Base-by-base conservation (phyloP, 2,797 vertebrate species). In the Novumbra hubbsi region DNA sequence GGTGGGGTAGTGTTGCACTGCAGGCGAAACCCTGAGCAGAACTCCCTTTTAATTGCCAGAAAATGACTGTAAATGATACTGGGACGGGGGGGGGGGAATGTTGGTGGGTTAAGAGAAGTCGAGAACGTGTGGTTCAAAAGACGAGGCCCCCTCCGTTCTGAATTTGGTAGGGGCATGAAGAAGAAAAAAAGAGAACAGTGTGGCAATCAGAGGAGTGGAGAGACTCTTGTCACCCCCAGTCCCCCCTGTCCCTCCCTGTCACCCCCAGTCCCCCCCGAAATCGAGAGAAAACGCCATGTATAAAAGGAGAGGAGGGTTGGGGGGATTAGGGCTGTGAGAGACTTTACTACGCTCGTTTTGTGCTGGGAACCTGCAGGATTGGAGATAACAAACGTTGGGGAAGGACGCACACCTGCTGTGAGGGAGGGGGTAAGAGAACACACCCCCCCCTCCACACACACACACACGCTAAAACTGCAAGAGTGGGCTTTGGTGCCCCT, bases 21-120 rank as follows among this genome's bases (percentile, higher is more conserved):
- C 90, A 73, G 91, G 92, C 91, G 68, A 90, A 86, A 88, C 91
- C 90, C 91, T 90, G 88, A 91, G 92, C 90, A 86, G 85, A 79
- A 83, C 88, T 91, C 87, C 87, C 90, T 90, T 92, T 94, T 94
- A 93, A 94, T 93, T 93, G 89, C 89, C 89, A 92, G 89, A 92
- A 93, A 92, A 92, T 92, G 85, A 90, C 83, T 89, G 90, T 92
- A 91, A 93, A 91, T 90, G 84, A 92, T 89, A 91, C 84, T 78
- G 86, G 87, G 21, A 49, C 12, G 2, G 71, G 62, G 55, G 57
- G 21, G n/a, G n/a, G n/a, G n/a, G n/a, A n/a, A n/a, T n/a, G n/a
- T 38, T 38, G 34, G 34, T 3, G 34, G 34, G 34, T n/a, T n/a
- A n/a, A n/a, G 38, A 16, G 14, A 34, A 28, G 41, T 1, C 16